Base-by-base conservation (phyloP, 2,797 vertebrate genomes). In the Xyrichtys novacula region DNA sequence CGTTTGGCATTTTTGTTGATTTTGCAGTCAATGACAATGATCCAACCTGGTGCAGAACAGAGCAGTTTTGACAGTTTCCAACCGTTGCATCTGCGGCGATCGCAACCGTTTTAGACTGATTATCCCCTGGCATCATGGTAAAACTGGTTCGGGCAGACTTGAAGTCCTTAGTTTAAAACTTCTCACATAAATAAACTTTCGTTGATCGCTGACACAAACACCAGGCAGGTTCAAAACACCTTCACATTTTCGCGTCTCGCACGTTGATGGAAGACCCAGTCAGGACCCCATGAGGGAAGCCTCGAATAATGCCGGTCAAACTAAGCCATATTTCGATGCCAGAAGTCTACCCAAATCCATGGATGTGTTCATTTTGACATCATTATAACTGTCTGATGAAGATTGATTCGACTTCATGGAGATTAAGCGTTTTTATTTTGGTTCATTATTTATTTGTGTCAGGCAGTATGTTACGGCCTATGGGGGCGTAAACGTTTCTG, bases 71-170 rank as follows among this genome's bases (percentile, higher is more conserved):
- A 88, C 97, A 99, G 32, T 90, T 87, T 73, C 90, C 93, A 29
- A 86, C 67, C 9, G 91, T 91, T 12, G 91, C 91, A 58, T 96
- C 95, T 6, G 91, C 91, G 7, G 94, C 95, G 5, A 94, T 84
- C 29, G 92, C 91, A 6, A 91, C 90, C 59, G 85, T 80, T 74
- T 94, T 95, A 19, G 94, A 84, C 25, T 93, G 95, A 19, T 80
- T 95, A 88, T 97, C 97, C 12, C 97, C 96, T 0, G 98, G 97
- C 97, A 98, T 98, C 97, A 98, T 97, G 83, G 75, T 95, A 89
- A 57, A 6, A 54, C 34, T 9, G 71, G 28, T n/a, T 20, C 25
- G 5, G 3, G 23, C 28, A 50, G 5, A 3, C 10, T 23, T 6
- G 36, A 12, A 40, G 10, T 0, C 1, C 0, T 42, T 54, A 20